Percentiles rank a stretch among this genome's conserved stretches.
Evolutionary conservation across 2,113 vertebrate species (phyloP).

Genomic region (Aspidoscelis tigris): DNA sequence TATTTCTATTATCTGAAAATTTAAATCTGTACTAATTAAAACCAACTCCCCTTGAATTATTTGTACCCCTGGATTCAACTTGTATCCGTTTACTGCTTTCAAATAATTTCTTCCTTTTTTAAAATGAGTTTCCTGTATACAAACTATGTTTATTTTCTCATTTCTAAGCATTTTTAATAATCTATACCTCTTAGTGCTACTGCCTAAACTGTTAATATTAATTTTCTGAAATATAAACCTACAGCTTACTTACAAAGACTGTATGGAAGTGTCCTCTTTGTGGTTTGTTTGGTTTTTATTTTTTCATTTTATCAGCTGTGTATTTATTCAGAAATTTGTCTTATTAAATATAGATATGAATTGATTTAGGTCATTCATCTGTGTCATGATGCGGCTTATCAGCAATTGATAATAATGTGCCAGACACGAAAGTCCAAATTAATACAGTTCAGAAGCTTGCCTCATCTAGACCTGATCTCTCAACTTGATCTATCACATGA

Average conservation of each 20-base stretch:
- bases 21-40: too few relatives aligned
- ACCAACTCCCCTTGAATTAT: too few relatives aligned
- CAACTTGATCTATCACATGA: slow-evolving; percentile 35
- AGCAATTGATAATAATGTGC: slow-evolving; percentile 43
- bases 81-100: too few relatives aligned
- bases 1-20: too few relatives aligned
- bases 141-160: too few relatives aligned
- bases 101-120: too few relatives aligned
- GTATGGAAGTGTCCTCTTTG: not conserved
- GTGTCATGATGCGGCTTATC: slow-evolving; percentile 21
- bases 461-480: slow-evolving; percentile 34
- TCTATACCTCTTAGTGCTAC: too few relatives aligned
- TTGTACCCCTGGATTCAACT: too few relatives aligned
- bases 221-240: not conserved
- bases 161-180: too few relatives aligned
- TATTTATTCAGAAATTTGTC: slow-evolving; percentile 42
- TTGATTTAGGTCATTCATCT: slow-evolving; percentile 54
- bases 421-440: slow-evolving; percentile 36
- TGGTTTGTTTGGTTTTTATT: not conserved
- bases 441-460: slow-evolving; percentile 46
- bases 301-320: not conserved
- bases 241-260: not conserved
- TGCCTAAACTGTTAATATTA: not conserved
- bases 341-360: slow-evolving; percentile 45
- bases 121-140: too few relatives aligned